phyloP scores from a whole-genome alignment of 2,888 invertebrate species.

The Epirrita christyi region DNA sequence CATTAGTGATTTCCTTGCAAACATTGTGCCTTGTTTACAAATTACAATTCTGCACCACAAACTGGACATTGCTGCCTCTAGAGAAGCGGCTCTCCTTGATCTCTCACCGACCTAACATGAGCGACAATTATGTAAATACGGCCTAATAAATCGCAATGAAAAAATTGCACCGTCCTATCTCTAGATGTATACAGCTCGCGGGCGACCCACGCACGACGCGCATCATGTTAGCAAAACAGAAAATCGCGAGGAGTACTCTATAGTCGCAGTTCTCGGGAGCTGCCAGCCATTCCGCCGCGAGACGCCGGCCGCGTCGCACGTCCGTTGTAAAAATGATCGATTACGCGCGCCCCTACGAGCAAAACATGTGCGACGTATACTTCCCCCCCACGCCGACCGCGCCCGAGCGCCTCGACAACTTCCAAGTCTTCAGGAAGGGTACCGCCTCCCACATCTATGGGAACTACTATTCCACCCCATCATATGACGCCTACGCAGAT shows the following conservation, averaged over 20 bases:
- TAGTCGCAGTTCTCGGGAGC: slow-evolving; percentile 49
- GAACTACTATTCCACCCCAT: slow-evolving; percentile 66
- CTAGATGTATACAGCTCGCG: slow-evolving; percentile 27
- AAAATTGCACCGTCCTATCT: slow-evolving; percentile 34
- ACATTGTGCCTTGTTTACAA: slow-evolving; percentile 2
- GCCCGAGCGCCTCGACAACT: slow-evolving; percentile 77
- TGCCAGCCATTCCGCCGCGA: slow-evolving; percentile 63
- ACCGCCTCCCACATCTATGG: slow-evolving; percentile 69
- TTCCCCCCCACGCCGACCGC: slow-evolving; percentile 64
- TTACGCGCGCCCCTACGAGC: slow-evolving; percentile 77
- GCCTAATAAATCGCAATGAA: slow-evolving; percentile 39
- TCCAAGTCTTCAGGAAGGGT: slow-evolving; percentile 77
- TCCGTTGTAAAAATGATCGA: slow-evolving; percentile 66
- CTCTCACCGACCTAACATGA: slow-evolving; percentile 31
- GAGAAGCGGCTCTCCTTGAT: slow-evolving; percentile 33
- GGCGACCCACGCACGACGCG: slow-evolving; percentile 36
- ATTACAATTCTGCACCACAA: slow-evolving; percentile 12
- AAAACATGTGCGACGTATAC: slow-evolving; percentile 75
- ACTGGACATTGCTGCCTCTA: slow-evolving; percentile 1
- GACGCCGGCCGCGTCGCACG: slow-evolving; percentile 59
- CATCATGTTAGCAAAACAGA: slow-evolving; percentile 68
- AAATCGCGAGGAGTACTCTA: slow-evolving; percentile 58
- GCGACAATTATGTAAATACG: slow-evolving; percentile 38
- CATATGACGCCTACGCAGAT: slow-evolving; percentile 69
- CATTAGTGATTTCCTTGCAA: slow-evolving; percentile 8